Evolutionary conservation across 2,113 vertebrate genomes (phyloP), one percentile per base, ranked within the genome.

Genomic region (Vulpes vulpes): DNA sequence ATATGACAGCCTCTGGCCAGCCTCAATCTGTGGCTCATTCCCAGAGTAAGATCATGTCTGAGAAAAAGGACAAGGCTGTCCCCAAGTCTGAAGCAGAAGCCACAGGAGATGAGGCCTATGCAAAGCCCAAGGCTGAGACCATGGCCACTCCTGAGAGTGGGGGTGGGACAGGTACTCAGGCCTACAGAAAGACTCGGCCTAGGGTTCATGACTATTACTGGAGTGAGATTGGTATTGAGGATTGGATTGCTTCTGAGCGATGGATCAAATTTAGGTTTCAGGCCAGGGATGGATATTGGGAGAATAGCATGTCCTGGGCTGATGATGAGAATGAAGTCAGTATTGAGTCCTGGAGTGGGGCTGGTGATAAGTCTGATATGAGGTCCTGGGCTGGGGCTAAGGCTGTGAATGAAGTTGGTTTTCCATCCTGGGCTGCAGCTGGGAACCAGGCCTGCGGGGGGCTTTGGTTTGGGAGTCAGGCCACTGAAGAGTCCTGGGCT

Each of bases 261-360:
- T 98, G 98, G 98, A 96, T 96, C 92, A 98, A 98, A 90, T 98
- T 98, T 94, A 97, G 98, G 71, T 98, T 98, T 95, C 97, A 98
- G 87, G 93, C 95, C 65, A 97, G 96, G 76, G 97, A 98, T 93
- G 97, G 97, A 96, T 97, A 98, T 81, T 98, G 98, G 98, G 98
- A 98, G 53, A 98, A 96, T 83, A 97, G 67, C 43, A 83, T 96
- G 64, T 94, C 98, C n/a, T 98, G 98, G 97, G 92, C 95, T 84
- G 98, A 97, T 35, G 96, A 97, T 64, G 97, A 98, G 64, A 97
- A 90, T 88, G 97, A 86, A 98, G 88, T 78, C 76, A 78, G 0
- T 81, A 59, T 87, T 73, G 94, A 83, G 7, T 79, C 97, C 38
- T 98, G 97, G 97, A 95, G 22, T 96, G 62, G 89, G 14, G 57